Evolutionary conservation across 35 echinoderm and acorn worm genomes (phyloP).

Genomic region (Diadema setosum): DNA sequence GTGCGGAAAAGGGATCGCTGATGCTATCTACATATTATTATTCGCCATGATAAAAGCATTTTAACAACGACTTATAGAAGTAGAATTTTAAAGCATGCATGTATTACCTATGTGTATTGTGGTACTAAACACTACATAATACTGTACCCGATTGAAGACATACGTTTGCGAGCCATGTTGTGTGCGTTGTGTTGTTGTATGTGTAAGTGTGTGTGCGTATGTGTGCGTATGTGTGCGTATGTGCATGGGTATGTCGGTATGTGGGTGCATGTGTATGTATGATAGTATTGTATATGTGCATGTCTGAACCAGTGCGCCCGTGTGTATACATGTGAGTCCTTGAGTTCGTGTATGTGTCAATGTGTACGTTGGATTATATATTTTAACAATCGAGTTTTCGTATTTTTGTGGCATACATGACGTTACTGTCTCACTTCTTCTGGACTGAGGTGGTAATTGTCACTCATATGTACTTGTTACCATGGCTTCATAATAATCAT

Average conservation of each 20-base stretch:
- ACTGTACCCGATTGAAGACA: no score
- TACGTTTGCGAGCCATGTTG: no score
- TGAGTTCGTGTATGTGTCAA: background rate
- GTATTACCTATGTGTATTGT: no score
- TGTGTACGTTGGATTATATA: background rate
- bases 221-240: background rate
- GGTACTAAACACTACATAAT: no score
- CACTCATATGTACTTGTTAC: no score
- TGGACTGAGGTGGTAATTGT: no score
- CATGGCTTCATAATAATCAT: no score
- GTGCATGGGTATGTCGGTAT: background rate
- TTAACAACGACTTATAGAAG: no score
- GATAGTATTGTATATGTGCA: background rate
- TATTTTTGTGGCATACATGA: background rate
- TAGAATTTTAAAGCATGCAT: no score
- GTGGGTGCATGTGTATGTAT: background rate
- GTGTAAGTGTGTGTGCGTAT: background rate
- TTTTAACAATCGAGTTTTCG: background rate
- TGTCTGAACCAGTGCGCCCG: background rate
- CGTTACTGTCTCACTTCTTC: background rate
- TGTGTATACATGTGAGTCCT: background rate
- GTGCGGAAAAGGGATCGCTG: no score
- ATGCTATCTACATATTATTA: no score
- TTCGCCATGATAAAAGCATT: no score
- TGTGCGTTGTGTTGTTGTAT: background rate